Evolutionary conservation across 2,888 invertebrate species (phyloP).

Genomic region (Leptopterna dolabrata): DNA sequence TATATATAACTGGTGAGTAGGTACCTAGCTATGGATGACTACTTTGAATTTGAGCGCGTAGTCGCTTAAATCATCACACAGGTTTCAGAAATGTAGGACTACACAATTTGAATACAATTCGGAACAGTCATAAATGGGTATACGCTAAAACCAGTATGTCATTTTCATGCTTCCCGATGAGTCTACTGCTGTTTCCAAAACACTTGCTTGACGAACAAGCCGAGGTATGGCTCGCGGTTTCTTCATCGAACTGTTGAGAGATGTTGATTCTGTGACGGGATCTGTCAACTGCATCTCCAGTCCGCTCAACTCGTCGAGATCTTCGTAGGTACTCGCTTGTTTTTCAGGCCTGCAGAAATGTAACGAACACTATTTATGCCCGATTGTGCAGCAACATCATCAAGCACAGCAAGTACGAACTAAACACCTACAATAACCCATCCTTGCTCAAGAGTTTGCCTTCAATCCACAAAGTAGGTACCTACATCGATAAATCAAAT

Average conservation of each 20-base stretch:
- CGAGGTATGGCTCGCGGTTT: conserved; percentile 66
- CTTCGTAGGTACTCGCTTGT: conserved; percentile 77
- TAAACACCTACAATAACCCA: no score
- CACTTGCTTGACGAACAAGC: conserved; percentile 81
- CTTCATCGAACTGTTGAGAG: conserved; percentile 24
- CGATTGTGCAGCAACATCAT: not conserved
- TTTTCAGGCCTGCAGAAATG: conserved; percentile 66
- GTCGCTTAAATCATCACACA: not conserved
- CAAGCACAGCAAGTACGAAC: no score
- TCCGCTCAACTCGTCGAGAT: conserved; percentile 72
- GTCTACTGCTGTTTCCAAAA: conserved; percentile 84
- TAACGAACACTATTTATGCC: not conserved
- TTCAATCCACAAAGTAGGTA: no score
- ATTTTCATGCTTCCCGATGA: conserved; percentile 84
- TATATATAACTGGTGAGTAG: no score
- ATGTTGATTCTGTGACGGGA: conserved; percentile 62
- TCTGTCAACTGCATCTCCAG: conserved; percentile 61
- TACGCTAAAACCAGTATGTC: conserved; percentile 85
- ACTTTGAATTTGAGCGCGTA: not conserved
- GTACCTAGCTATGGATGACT: no score
- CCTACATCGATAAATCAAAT: no score
- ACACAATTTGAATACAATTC: not conserved
- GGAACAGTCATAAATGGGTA: not conserved
- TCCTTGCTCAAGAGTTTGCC: no score
- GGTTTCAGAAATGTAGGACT: not conserved